Evolutionary conservation across 2,888 invertebrate species (phyloP), one percentile per base, ranked within the genome.

Genomic region (Acrobasis suavella): DNA sequence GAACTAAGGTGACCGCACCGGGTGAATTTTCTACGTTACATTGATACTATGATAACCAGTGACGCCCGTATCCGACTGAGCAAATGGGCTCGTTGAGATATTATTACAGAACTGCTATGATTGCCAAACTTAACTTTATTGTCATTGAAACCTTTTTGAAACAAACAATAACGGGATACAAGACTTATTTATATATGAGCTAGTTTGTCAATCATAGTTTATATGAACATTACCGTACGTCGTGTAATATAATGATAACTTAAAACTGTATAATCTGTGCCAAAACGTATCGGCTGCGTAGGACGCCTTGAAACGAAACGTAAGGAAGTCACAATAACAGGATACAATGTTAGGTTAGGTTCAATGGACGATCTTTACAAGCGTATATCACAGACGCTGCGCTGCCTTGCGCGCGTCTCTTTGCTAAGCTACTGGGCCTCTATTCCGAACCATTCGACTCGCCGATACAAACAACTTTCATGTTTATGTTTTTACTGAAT

Each of bases 331-430:
- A 75, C 72, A 76, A 73, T 75, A 73, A 69, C 70, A 73, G 46
- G 63, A 79, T 72, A 77, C 46, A 75, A n/a, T 71, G 75, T 72
- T 78, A 82, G 79, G 81, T 80, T 78, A 82, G 79, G 81, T 80
- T 80, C 77, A 80, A 83, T 91, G 91, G 91, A 91, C 91, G 91
- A 89, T 87, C 80, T 77, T 85, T 85, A 85, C 84, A 91, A 92
- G 91, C 91, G 91, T 90, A 90, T 91, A 89, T 90, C 87, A 89
- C 89, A 84, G 86, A 82, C 82, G 84, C 87, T 83, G 64, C 70
- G 69, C 63, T 82, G 83, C 81, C 79, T 81, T 83, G 64, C 70
- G 69, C 82, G 83, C 81, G 80, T 82, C 83, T 76, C 75, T 77
- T 80, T 77, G 83, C 80, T 86, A 85, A 86, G 82, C 85, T 85